phyloP scores from a whole-genome alignment of 2,888 invertebrate species.

The Cotesia congregata region DNA sequence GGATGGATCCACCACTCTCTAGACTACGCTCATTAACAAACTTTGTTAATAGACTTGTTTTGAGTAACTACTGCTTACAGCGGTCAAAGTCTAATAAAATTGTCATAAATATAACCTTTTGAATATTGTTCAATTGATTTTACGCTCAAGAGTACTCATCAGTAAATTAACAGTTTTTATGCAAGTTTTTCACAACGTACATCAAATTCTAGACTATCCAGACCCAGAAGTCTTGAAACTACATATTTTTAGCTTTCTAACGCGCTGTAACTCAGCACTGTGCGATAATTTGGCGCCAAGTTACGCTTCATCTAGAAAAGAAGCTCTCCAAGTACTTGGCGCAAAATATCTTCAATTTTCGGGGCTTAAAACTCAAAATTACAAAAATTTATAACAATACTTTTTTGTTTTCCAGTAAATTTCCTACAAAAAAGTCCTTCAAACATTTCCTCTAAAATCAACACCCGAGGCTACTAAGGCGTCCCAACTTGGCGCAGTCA shows the following conservation, averaged over 20 bases:
- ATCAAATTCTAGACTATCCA: background rate
- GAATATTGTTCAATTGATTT: too few species aligned
- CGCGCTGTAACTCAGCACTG: background rate
- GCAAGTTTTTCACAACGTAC: too few species aligned
- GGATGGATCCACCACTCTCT: conserved; percentile 41
- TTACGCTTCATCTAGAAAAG: background rate
- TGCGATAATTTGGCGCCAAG: background rate
- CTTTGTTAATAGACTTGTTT: conserved; percentile 62
- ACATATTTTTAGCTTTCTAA: background rate
- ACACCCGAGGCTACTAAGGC: background rate
- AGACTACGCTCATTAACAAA: conserved; percentile 65
- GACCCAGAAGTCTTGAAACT: background rate
- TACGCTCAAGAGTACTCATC: too few species aligned
- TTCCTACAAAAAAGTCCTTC: background rate
- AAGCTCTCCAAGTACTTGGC: background rate
- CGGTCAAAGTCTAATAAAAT: background rate
- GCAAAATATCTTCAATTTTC: background rate
- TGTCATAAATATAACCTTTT: too few species aligned
- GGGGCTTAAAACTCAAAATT: background rate
- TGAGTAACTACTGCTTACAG: background rate
- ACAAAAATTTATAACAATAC: background rate
- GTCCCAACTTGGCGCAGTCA: background rate
- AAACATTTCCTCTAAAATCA: background rate
- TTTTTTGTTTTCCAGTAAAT: background rate
- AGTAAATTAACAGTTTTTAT: too few species aligned